A percentile compares a stretch with the other conserved stretches of the same genome.
Conservation (phyloP, 2,113 vertebrate genomes). For the Gracilinanus agilis region DNA sequence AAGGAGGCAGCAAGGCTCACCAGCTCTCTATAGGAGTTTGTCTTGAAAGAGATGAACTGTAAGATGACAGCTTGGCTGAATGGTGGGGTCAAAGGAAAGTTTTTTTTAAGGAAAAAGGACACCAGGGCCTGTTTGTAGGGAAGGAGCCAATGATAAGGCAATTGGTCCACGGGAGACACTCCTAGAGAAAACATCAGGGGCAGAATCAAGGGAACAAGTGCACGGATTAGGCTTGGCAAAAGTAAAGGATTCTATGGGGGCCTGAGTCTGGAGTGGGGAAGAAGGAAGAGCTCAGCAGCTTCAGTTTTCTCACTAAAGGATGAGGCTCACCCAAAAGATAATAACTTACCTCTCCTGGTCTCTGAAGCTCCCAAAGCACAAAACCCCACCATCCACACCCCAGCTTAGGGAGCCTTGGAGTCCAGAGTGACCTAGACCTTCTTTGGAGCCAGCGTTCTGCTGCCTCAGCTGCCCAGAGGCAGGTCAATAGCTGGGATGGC, state of each 20-base stretch:
- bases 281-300: neutral
- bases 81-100: no score
- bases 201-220: no score
- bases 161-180: neutral
- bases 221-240: neutral
- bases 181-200: neutral
- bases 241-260: neutral
- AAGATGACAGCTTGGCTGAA: no score
- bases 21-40: neutral
- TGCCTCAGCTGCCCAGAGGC: no score
- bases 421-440: neutral
- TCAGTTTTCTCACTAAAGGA: neutral
- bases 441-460: neutral
- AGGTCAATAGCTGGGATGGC: no score
- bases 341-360: neutral
- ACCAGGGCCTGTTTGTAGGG: neutral
- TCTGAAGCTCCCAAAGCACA: neutral
- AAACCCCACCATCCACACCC: neutral
- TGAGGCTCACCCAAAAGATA: neutral
- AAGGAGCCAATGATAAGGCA: neutral
- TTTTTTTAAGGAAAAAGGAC: no score
- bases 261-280: no score
- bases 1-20: neutral
- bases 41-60: neutral
- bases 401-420: no score